These are phyloP conservation scores for Harpalus rufipes DNA, from an alignment of 2,888 invertebrate genomes.

Conservation along the genomic window DNA sequence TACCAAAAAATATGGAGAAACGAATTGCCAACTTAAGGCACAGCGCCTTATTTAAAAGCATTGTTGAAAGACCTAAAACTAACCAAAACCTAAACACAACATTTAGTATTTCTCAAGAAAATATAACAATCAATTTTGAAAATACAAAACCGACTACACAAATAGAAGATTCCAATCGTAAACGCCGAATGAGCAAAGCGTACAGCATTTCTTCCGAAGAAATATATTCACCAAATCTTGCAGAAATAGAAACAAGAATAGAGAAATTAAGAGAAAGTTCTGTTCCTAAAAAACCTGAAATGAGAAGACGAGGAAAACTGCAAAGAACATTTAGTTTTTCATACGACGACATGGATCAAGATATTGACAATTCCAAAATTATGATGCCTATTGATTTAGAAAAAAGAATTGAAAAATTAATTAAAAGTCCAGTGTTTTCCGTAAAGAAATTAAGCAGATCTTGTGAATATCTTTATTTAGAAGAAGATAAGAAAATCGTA, in stretches of 20 bases:
- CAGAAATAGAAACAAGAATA: constrained; percentile 19
- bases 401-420: constrained; percentile 27
- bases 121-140: constrained; percentile 68
- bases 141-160: no score
- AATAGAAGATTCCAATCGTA: no score
- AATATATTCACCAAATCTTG: constrained; percentile 30
- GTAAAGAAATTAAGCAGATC: constrained; percentile 37
- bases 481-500: not conserved
- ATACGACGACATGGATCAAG: constrained; percentile 5
- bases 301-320: constrained; percentile 19
- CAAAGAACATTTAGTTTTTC: constrained; percentile 28
- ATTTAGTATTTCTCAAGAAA: constrained; percentile 67
- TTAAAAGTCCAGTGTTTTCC: constrained; percentile 17
- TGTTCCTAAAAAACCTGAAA: constrained; percentile 1
- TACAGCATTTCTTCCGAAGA: constrained; percentile 65
- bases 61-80: constrained; percentile 8
- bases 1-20: constrained; percentile 21
- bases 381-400: constrained; percentile 17
- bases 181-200: not conserved
- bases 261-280: constrained; percentile 12
- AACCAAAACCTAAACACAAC: constrained; percentile 3
- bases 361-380: not conserved
- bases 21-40: constrained; percentile 15
- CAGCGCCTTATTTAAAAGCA: constrained; percentile 29
- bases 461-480: constrained; percentile 2